Percentiles rank a stretch among this genome's conserved stretches.
Evolutionary conservation across 2,113 vertebrate species (phyloP).

Genomic region (Copsychus sechellarum): DNA sequence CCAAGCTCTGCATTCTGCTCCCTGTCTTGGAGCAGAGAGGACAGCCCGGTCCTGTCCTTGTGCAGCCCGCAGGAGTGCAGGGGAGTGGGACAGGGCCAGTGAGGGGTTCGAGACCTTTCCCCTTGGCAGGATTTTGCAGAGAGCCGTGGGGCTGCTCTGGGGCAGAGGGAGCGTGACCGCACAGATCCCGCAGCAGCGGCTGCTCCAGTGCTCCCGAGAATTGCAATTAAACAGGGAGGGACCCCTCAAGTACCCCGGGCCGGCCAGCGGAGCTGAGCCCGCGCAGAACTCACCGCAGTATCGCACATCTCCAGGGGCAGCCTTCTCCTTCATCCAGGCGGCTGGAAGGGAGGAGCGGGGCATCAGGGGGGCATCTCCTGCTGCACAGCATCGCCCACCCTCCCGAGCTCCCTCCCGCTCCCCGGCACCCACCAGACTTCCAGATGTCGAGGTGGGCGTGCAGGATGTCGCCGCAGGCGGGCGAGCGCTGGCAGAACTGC

Average conservation of each 20-base stretch:
- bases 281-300: conserved; percentile 73
- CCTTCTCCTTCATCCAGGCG: conserved; percentile 95
- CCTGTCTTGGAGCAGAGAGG: neutral
- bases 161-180: accelerated
- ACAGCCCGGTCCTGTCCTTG: neutral
- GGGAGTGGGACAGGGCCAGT: accelerated
- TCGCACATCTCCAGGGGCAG: conserved; percentile 72
- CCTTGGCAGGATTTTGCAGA: accelerated
- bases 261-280: neutral
- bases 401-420: neutral
- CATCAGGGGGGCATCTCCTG: neutral
- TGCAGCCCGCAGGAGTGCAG: accelerated
- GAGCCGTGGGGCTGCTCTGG: neutral
- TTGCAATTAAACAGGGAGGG: neutral
- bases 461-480: conserved; percentile 87
- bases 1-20: neutral
- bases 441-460: conserved; percentile 98
- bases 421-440: conserved; percentile 85
- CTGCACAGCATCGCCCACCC: neutral
- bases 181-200: neutral
- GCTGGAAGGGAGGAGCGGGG: conserved; percentile 70
- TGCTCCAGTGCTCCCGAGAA: accelerated
- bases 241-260: neutral
- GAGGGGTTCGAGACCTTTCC: accelerated
- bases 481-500: conserved; percentile 89